Conservation (phyloP, 2,113 vertebrate species). For the Odocoileus hemionus region DNA sequence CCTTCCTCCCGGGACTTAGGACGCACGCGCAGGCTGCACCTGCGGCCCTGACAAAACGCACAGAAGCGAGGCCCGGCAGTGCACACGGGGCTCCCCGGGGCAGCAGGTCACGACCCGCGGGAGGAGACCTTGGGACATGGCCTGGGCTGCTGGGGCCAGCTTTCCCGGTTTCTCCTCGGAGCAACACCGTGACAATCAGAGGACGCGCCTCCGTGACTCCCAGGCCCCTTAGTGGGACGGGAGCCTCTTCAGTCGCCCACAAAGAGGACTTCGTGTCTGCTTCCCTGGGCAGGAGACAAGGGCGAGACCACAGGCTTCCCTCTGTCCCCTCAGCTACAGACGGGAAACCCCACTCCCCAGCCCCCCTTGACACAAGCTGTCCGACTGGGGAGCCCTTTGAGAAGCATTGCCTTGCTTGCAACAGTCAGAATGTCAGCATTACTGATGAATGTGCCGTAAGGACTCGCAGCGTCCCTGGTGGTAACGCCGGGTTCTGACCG, state of each 20-base stretch:
- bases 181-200: accelerated
- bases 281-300: too few relatives aligned
- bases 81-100: accelerated
- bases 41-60: accelerated
- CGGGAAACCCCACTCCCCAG: too few relatives aligned
- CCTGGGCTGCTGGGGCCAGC: accelerated
- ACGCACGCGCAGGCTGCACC: accelerated
- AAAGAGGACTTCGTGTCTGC: accelerated
- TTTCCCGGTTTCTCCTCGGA: not conserved
- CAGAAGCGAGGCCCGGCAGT: accelerated
- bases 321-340: too few relatives aligned
- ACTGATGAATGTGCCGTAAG: accelerated
- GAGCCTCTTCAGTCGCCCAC: not conserved
- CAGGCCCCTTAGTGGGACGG: accelerated
- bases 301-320: accelerated
- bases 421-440: accelerated
- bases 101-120: accelerated
- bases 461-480: accelerated
- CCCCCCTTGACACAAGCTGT: accelerated
- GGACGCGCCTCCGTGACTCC: accelerated
- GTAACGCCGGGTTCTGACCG: accelerated
- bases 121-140: accelerated
- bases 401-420: not conserved
- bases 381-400: not conserved
- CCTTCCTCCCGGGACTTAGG: too few relatives aligned